Base-by-base conservation (phyloP, 2,888 invertebrate genomes). In the Tigriopus californicus region DNA sequence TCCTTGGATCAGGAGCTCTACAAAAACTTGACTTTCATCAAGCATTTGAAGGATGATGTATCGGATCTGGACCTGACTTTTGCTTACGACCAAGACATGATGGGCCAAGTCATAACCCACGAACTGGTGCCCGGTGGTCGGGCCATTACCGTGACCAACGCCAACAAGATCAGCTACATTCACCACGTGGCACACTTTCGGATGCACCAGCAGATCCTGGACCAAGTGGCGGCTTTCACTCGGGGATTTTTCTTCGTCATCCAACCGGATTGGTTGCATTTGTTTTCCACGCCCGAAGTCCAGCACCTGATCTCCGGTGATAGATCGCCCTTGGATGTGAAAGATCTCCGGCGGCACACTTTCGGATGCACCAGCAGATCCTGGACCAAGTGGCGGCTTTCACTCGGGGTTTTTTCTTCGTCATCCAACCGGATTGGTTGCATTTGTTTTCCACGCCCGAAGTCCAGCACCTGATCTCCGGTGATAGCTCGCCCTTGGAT, bases 311-410 rank as follows among this genome's bases (percentile, higher is more conserved):
- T 97, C 66, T 92, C 94, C 62, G 97, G 97, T 8, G 95, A 95
- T 72, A 92, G 90, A 68, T 83, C 83, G 41, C 92, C 92, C 0
- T 74, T 97, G 47, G 94, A 97, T 75, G 73, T 95, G 12, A 48
- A 49, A 64, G 89, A 90, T 73, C 72, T 90, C 62, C 77, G 91
- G 1, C 82, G 80, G 58, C 86, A 98, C 74, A 95, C 95, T n/a
- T n/a, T n/a, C 82, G 94, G 63, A 95, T 99, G 89, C 90, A 95
- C 70, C 83, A 86, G 10, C 97, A 97, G 75, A 98, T 98, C 64
- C 86, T 87, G 68, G 91, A 95, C 65, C 98, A 99, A 73, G 92
- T 58, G 0, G 80, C 84, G 52, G 91, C 95, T 8, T 98, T 99
- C 69, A 91, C 95, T 64, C 82, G 85, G 67, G 98, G 97, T 2